Percentiles rank a stretch among this genome's conserved stretches.
phyloP scores from a whole-genome alignment of 2,113 vertebrate species.

The Ranitomeya variabilis region DNA sequence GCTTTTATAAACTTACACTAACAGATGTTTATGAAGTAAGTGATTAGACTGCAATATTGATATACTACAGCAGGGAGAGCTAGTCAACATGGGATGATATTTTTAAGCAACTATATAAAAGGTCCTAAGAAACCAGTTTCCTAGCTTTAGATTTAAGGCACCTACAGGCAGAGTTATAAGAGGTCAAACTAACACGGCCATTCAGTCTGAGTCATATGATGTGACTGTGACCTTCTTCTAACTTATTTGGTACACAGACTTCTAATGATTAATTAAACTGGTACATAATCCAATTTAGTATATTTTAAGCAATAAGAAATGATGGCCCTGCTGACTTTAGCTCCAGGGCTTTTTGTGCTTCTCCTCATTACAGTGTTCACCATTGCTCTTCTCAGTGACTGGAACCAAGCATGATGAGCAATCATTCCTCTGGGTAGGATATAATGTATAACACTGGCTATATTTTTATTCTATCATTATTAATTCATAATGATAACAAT shows the following conservation, averaged over 20 bases:
- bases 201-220: not conserved
- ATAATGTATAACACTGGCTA: not conserved
- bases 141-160: not conserved
- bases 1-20: not conserved
- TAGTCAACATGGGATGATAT: constrained; percentile 7
- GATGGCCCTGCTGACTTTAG: not conserved
- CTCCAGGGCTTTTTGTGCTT: not conserved
- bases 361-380: not conserved
- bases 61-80: not conserved
- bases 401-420: not conserved
- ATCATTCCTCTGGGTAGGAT: not conserved
- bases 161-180: constrained; percentile 18
- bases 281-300: too few species aligned
- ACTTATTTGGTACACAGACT: not conserved
- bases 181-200: constrained; percentile 4
- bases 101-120: not conserved
- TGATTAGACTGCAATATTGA: not conserved
- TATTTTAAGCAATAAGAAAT: not conserved
- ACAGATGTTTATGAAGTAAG: not conserved
- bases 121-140: not conserved
- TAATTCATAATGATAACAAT: not conserved
- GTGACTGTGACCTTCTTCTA: not conserved
- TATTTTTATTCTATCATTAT: not conserved
- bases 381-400: not conserved
- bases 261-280: constrained; percentile 14